Evolutionary conservation across 2,888 invertebrate genomes (phyloP).

Genomic region (Ophioninae sp.): DNA sequence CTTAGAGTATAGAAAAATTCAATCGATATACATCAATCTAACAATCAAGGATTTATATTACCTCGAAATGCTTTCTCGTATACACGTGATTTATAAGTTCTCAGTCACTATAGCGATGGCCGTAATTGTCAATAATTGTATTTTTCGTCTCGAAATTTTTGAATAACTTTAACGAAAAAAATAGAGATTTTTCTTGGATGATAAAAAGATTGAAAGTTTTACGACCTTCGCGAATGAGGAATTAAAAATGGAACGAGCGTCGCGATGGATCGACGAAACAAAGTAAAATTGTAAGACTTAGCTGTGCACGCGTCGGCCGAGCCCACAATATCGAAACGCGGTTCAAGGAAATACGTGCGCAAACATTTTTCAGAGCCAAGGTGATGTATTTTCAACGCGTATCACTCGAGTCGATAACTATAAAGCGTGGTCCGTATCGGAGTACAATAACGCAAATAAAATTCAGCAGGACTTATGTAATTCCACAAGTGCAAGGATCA

Average conservation of each 20-base stretch:
- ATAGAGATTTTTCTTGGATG: background rate
- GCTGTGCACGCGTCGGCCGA: constrained; percentile 7
- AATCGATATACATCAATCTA: background rate
- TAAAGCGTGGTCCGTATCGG: background rate
- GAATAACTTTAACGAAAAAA: background rate
- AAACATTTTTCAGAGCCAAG: constrained; percentile 56
- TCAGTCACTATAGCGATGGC: background rate
- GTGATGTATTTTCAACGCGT: constrained; percentile 58
- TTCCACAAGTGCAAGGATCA: background rate
- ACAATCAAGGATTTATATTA: background rate
- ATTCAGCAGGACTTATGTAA: background rate
- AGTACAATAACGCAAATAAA: background rate
- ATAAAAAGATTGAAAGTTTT: background rate
- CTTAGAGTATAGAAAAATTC: background rate
- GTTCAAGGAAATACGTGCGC: constrained; percentile 51
- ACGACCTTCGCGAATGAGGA: background rate
- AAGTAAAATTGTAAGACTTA: constrained; percentile 22
- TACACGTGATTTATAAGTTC: background rate
- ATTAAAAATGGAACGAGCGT: background rate
- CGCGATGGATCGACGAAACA: background rate
- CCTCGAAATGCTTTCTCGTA: background rate
- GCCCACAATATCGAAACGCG: constrained; percentile 28
- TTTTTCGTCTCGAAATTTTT: background rate
- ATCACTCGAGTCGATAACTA: constrained; percentile 29
- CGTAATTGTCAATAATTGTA: background rate